phyloP scores from a whole-genome alignment of 92 coral and sea anemone species.

The Umimayanthus chanpuru region DNA sequence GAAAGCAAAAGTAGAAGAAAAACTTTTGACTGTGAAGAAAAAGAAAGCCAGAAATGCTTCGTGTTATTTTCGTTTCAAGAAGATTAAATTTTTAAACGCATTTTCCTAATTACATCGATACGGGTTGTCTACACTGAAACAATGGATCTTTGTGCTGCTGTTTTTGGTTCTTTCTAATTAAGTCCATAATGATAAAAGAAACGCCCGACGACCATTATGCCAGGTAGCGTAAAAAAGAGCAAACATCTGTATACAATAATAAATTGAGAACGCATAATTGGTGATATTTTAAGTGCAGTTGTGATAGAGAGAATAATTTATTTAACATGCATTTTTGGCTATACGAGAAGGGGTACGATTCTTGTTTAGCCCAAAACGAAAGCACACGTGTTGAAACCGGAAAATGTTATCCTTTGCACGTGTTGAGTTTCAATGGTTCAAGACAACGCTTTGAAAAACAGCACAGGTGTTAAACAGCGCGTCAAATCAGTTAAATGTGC shows the following conservation, averaged over 20 bases:
- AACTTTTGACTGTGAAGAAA: background rate
- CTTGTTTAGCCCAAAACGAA: background rate
- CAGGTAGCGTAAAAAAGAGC: background rate
- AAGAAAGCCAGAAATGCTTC: background rate
- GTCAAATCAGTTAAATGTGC: background rate
- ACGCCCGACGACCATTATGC: background rate
- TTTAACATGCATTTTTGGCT: background rate
- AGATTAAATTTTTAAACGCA: background rate
- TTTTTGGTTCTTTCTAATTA: background rate
- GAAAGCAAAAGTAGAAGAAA: background rate
- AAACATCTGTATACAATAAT: background rate
- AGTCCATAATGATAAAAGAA: background rate
- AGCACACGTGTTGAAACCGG: constrained; percentile 14
- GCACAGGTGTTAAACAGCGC: background rate
- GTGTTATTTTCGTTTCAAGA: background rate
- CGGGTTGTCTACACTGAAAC: background rate
- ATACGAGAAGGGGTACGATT: background rate
- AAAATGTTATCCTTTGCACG: background rate
- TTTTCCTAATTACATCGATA: background rate
- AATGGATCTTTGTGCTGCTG: background rate
- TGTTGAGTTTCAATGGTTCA: background rate
- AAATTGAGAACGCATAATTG: background rate
- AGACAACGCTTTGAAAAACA: background rate
- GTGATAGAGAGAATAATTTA: background rate
- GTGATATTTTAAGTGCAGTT: background rate